Percentiles rank a stretch among this genome's conserved stretches.
These are phyloP conservation scores for Dryas iulia DNA, from an alignment of 1,140 invertebrate genomes.

Conservation along the genomic window DNA sequence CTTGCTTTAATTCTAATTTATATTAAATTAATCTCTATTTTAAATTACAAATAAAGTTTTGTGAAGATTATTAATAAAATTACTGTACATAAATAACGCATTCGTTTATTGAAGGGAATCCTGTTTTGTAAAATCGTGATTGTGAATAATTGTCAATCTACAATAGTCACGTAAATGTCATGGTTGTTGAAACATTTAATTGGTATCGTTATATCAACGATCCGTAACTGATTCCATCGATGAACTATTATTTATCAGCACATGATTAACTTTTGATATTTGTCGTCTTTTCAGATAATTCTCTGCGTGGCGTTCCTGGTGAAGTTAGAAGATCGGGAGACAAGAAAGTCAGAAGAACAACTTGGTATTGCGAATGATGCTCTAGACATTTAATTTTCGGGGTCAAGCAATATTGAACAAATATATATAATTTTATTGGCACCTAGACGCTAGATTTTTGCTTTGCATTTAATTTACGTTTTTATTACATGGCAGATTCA, in stretches of 20 bases:
- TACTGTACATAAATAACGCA: not conserved
- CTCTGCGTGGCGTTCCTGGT: conserved; percentile 68
- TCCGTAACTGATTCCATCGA: not conserved
- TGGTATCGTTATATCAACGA: not conserved
- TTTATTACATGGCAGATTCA: no score
- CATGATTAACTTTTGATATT: not conserved
- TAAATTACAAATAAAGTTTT: not conserved
- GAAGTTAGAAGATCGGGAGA: conserved; percentile 61
- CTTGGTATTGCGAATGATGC: conserved; percentile 75
- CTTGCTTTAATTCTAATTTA: not conserved
- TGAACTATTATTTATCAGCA: not conserved
- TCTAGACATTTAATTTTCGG: conserved; percentile 21
- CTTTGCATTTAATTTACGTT: not conserved
- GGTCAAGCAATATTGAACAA: conserved; percentile 14
- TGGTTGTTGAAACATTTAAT: not conserved
- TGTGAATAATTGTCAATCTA: conserved; percentile 3
- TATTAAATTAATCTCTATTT: not conserved
- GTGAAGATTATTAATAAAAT: not conserved
- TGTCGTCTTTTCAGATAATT: conserved; percentile 64
- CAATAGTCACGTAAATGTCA: conserved; percentile 7
- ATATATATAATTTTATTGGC: not conserved
- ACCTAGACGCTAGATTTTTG: not conserved
- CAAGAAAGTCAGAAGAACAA: conserved; percentile 66
- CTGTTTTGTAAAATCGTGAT: not conserved
- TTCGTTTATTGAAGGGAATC: not conserved